Percentiles rank a stretch among this genome's conserved stretches.
These are phyloP conservation scores for Dicyrtoma fusca DNA, from an alignment of 2,888 invertebrate genomes.

Conservation along the genomic window DNA sequence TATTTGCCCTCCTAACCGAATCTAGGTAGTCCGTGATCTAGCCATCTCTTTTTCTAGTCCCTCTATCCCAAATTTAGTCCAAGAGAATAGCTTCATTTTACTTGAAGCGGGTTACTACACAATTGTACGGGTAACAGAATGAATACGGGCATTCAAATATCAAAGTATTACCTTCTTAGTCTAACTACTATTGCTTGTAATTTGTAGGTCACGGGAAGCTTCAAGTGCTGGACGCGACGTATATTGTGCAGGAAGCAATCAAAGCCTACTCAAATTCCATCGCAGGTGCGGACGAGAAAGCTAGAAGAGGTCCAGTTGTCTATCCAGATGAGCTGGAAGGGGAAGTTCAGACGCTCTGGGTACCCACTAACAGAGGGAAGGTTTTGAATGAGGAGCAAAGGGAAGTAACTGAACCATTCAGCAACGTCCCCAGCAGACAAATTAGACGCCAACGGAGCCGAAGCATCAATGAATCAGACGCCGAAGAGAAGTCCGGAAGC, in stretches of 20 bases:
- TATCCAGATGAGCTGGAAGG: constrained; percentile 8
- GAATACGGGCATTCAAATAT: too few relatives aligned
- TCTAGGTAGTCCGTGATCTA: too few relatives aligned
- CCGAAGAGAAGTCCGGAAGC: not conserved
- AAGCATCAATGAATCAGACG: not conserved
- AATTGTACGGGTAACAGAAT: too few relatives aligned
- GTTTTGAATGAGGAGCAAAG: too few relatives aligned
- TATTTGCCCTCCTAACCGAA: too few relatives aligned
- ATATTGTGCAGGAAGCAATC: constrained; percentile 24
- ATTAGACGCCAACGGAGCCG: not conserved
- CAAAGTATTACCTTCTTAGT: too few relatives aligned
- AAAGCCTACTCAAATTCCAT: constrained; percentile 9
- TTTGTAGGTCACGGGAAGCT: not conserved
- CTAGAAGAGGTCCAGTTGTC: not conserved
- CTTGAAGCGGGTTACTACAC: too few relatives aligned
- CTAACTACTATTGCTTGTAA: too few relatives aligned
- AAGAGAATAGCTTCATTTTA: too few relatives aligned
- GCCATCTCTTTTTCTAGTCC: too few relatives aligned
- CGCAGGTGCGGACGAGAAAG: not conserved
- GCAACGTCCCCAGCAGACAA: too few relatives aligned
- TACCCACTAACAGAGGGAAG: not conserved
- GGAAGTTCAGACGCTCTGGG: constrained; percentile 25
- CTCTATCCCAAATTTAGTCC: too few relatives aligned
- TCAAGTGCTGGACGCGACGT: constrained; percentile 9
- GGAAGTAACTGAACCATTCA: not conserved